A percentile compares a stretch with the other conserved stretches of the same genome.
Conservation (phyloP, 2,113 vertebrate species). For the Xenus cinereus region DNA sequence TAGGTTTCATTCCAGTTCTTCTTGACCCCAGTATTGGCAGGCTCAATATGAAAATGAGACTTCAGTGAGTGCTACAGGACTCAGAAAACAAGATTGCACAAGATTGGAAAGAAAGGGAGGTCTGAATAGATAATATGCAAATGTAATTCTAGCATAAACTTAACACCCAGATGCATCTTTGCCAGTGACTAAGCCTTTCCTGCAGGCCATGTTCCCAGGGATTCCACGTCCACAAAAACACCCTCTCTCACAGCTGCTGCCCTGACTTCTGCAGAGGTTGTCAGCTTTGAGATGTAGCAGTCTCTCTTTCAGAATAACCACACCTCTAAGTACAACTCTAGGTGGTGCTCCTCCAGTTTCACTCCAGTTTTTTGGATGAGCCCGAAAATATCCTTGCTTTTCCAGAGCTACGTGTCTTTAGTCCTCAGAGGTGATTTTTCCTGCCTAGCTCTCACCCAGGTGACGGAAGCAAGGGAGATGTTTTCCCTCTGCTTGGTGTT, state of each 20-base stretch:
- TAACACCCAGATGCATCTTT: not conserved
- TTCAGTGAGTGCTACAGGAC: not conserved
- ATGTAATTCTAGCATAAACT: not conserved
- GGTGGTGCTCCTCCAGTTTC: not conserved
- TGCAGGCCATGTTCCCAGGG: not conserved
- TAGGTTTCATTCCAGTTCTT: not conserved
- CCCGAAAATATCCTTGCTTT: not conserved
- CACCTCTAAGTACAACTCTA: not conserved
- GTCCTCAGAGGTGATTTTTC: not conserved
- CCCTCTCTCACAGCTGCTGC: not conserved
- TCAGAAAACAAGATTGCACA: not conserved
- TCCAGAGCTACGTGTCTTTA: not conserved
- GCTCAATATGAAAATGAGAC: not conserved
- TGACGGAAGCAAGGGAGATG: rapidly evolving
- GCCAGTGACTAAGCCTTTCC: not conserved
- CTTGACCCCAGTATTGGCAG: not conserved
- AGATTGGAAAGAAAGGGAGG: not conserved
- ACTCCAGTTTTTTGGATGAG: not conserved
- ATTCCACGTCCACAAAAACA: not conserved
- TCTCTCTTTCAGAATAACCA: not conserved
- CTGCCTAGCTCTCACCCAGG: not conserved
- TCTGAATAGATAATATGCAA: not conserved
- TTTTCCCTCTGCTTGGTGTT: not conserved
- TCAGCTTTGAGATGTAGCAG: not conserved
- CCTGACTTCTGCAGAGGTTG: not conserved